Evolutionary conservation across 1,140 invertebrate genomes (phyloP), one percentile per base, ranked within the genome.

Genomic region (Elysia chlorotica): DNA sequence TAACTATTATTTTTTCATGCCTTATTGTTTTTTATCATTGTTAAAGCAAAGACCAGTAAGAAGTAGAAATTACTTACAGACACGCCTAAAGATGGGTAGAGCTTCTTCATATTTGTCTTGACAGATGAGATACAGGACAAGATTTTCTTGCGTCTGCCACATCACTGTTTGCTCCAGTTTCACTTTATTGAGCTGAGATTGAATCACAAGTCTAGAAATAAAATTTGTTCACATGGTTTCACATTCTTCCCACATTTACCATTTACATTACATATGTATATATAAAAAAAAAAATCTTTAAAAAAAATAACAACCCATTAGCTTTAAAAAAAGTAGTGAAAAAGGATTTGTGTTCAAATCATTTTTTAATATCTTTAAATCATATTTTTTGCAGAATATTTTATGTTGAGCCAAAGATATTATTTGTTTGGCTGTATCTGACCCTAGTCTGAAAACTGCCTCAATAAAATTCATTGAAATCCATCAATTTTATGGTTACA

Each of bases 101-200:
- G 73, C 73, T 54, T 74, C 73, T 41, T 69, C 66, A n/a, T 28
- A 53, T 38, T 70, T 69, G 10, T 69, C 36, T 36, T 59, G 53
- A 37, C 33, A 31, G 28, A 70, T 33, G 23, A 74, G 66, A 38
- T 31, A 56, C 21, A 28, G 21, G 10, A 74, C 21, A 17, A 74
- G 36, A 59, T 74, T 74, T 28, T 74, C 73, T 23, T 54, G 48
- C 30, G 67, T 41, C 23, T 70, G 38, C 59, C 73, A 69, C 57
- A 69, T 70, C 31, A 70, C 67, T 5, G 57, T 36, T 30, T 74
- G 67, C 19, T 70, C 73, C 21, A 74, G 67, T n/a, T 68, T 74
- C 14, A 69, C 73, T 37, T 69, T 65, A 33, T 74, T 74, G 14
- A 35, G 14, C 73, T 74, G 67, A 30, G 19, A 25, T 10, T 59